Conservation (phyloP, 2,888 invertebrate genomes). For the Baccha elongata region DNA sequence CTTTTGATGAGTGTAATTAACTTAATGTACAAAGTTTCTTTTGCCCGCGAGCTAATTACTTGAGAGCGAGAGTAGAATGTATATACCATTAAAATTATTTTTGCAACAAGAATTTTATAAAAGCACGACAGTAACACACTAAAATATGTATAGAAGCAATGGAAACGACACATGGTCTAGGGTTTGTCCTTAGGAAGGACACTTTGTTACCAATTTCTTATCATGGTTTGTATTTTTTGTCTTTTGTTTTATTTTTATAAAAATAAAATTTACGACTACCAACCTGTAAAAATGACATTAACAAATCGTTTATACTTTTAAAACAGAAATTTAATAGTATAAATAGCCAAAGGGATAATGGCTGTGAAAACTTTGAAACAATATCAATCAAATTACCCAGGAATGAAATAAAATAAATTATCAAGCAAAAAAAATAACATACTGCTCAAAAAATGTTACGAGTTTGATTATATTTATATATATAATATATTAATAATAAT, state of each 20-base stretch:
- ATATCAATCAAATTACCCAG: conserved; percentile 49
- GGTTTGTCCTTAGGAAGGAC: conserved; percentile 8
- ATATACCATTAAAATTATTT: conserved; percentile 19
- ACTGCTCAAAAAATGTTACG: background rate
- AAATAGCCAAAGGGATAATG: conserved; percentile 37
- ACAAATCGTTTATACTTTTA: conserved; percentile 40
- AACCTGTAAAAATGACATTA: conserved; percentile 41
- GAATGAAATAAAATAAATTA: conserved; percentile 4
- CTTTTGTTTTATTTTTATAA: conserved; percentile 4
- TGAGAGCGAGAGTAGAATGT: conserved; percentile 12
- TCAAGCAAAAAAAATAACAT: background rate
- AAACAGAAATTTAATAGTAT: conserved; percentile 13
- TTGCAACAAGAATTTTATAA: conserved; percentile 24
- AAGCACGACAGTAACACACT: conserved; percentile 7
- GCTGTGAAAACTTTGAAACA: conserved; percentile 13
- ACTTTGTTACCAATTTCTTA: conserved; percentile 29
- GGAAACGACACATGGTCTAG: conserved; percentile 16
- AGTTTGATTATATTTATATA: too few species aligned
- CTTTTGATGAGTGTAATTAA: conserved; percentile 61
- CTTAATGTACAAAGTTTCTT: conserved; percentile 39
- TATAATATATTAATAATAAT: too few species aligned
- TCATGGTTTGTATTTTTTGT: conserved; percentile 8
- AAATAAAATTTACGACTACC: conserved; percentile 10
- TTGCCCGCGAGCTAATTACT: conserved; percentile 47
- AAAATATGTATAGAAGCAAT: conserved; percentile 6